A percentile compares a stretch with the other conserved stretches of the same genome.
phyloP scores from a whole-genome alignment of 2,113 vertebrate genomes.

The Phrynosoma platyrhinos region DNA sequence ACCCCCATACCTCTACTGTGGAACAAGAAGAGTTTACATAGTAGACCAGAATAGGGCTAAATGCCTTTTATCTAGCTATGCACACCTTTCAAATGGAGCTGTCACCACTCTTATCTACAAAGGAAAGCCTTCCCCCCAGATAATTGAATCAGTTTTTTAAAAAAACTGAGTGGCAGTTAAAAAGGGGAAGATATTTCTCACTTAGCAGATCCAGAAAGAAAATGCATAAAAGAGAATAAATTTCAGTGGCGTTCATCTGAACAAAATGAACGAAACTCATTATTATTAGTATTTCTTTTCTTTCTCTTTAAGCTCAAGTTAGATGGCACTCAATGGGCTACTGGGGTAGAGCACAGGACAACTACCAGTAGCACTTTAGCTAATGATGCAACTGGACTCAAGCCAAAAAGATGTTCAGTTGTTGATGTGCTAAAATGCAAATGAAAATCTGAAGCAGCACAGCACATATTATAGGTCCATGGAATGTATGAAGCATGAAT shows the following conservation, averaged over 20 bases:
- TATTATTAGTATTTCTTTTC: background rate
- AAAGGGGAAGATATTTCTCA: accelerated
- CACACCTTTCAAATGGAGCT: background rate
- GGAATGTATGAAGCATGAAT: too few species aligned
- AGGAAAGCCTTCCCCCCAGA: background rate
- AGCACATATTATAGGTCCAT: background rate
- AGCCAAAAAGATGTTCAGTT: too few species aligned
- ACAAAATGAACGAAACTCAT: background rate
- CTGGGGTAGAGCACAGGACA: background rate
- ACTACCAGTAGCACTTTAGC: background rate
- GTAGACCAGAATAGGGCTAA: background rate
- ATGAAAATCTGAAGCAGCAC: background rate
- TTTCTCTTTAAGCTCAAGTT: slow-evolving; percentile 39
- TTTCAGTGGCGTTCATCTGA: background rate
- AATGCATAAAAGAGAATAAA: background rate
- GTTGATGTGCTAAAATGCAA: background rate
- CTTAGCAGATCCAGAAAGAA: accelerated
- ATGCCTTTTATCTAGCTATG: slow-evolving; percentile 14
- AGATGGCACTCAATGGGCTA: background rate
- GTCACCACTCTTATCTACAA: background rate
- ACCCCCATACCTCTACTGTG: background rate
- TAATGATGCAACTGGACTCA: too few species aligned
- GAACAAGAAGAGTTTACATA: background rate
- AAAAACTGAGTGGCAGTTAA: accelerated
- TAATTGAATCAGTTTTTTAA: background rate